Evolutionary conservation across 2,888 invertebrate species (phyloP), one percentile per base, ranked within the genome.

Genomic region (Drosophila lutescens): DNA sequence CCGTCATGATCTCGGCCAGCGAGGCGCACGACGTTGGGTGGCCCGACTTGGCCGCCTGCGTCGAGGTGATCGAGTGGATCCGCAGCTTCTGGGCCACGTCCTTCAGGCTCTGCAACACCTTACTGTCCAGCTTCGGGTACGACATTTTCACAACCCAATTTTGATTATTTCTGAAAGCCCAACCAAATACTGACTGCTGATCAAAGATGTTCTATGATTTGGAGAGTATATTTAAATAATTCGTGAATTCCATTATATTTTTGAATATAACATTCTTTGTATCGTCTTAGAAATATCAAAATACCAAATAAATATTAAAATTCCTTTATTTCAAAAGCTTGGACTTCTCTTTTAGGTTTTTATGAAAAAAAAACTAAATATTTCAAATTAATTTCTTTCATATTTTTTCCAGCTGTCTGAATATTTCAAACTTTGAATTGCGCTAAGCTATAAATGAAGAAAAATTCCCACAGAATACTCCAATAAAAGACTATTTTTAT

Each of bases 1-100:
- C 99, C 0, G 99, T 98, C 95, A 99, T 96, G 77, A 99, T 96
- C 93, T 99, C 99, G 59, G 99, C 99, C 93, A 98, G 97, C 0
- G 99, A 99, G 59, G 98, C 95, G 92, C 99, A 99, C 96, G 99
- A 99, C 94, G 99, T 98, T 77, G 99, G 99, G 93, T 99, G 99
- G 98, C 99, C 99, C 56, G 99, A 99, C 93, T 98, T 98, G 67
- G 98, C 96, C 55, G 97, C 97, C 92, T 97, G 96, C 60, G 99
- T 99, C 56, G 98, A 95, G 67, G 95, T 94, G 83, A 99, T 95
- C 70, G 98, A 97, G 93, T 98, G 96, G 90, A 99, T 96, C 90
- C 99, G 95, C 80, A 99, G 93, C 91, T 97, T 97, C 91, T 98
- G 98, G 40, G 99, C 99, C 86, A 99, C 95, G 92, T 99, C 98